Base-by-base conservation (phyloP, 1,140 invertebrate species). In the Coptotermes formosanus region DNA sequence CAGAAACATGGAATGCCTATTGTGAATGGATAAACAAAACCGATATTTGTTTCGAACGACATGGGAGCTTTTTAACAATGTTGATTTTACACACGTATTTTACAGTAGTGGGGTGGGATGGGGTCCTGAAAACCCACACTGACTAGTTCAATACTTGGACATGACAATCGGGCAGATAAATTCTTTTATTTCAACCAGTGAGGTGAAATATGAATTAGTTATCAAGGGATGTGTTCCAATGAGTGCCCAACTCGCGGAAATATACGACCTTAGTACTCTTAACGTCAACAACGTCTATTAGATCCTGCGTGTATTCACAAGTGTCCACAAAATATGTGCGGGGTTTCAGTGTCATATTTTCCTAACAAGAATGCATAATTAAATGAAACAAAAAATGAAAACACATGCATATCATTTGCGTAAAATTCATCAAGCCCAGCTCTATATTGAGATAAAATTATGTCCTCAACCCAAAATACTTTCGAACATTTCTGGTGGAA, bases 81-180 rank as follows among this genome's bases (percentile, higher is more conserved):
- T 75, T 75, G 64, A n/a, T 75, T 75, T 75, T 75, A 7, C 19
- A n/a, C 14, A 75, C 64, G 30, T 75, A 30, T 75, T 75, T 75
- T 75, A 75, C 3, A 75, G n/a, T 75, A 30, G n/a, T 75, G 64
- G 64, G 9, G 25, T 75, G 64, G 64, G 9, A 2, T 75, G 64
- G 59, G 64, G 25, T 14, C 4, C 64, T 75, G 64, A 30, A 75
- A 75, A 75, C n/a, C 64, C 64, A 30, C 64, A 30, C 64, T 6
- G n/a, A 75, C n/a, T 75, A 75, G 30, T 75, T 75, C 64, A 75
- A 30, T 75, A 75, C n/a, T 30, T 75, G 64, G 64, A 75, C 25
- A 75, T 75, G 64, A 75, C 25, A 75, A 75, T 75, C 64, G n/a
- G 64, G n/a, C 7, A 75, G 64, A 75, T 75, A 75, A 75, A 75